Base-by-base conservation (phyloP, 1,140 invertebrate species). In the Apis cerana region DNA sequence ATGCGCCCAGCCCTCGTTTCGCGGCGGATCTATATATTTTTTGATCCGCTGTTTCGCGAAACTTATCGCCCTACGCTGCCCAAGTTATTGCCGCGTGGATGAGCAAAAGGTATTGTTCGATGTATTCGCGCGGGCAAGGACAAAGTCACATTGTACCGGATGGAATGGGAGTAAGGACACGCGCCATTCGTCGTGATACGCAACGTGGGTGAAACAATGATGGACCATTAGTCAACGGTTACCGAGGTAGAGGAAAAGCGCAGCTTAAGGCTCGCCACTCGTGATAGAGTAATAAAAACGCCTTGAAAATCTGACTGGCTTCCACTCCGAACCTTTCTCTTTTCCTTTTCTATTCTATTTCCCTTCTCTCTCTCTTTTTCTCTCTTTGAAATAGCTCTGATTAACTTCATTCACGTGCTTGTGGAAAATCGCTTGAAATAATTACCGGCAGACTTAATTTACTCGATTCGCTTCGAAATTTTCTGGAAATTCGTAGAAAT, bases 141-240 rank as follows among this genome's bases (percentile, higher is more conserved):
- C 64, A 84, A 84, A 86, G 82, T 86, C 64, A 69, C 86, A 84
- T 80, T 86, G 85, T 88, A 80, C 64, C 71, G 43, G 58, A 56
- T 61, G 13, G 62, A 80, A 83, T 70, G 67, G 50, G 75, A 85
- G 82, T 80, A 87, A 87, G 84, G 33, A 43, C 33, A 43, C 33
- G 75, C 56, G 78, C 65, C 50, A 81, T 84, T 62, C 82, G 74
- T 86, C 80, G 61, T 43, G 52, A 19, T 10, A 17, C 67, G 62
- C 75, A 79, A 87, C 69, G 75, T 17, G 15, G 27, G 17, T 17
- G 43, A 82, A 84, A 77, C 84, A 82, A 88, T 84, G 85, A 88
- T 65, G 85, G 68, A 56, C 65, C 82, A 81, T 86, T 84, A 84
- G 64, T 87, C 77, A 83, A 74, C 70, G 50, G 61, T 78, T 61